Base-by-base conservation (phyloP, 2,888 invertebrate genomes). In the Acanthococcus lagerstroemiae region DNA sequence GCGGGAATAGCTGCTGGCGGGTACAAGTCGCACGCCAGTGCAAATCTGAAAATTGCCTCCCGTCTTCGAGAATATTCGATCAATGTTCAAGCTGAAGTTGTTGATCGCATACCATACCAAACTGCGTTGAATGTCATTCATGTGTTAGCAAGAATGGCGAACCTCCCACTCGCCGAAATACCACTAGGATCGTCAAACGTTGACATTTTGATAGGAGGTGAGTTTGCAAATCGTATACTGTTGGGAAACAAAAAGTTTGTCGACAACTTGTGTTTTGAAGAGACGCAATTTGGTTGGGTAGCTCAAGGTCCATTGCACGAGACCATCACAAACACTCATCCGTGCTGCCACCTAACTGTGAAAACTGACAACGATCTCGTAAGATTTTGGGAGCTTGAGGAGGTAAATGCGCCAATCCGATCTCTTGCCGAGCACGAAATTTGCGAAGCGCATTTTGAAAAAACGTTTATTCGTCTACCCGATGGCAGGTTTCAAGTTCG, bases 351-450 rank as follows among this genome's bases (percentile, higher is more conserved):
- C 4, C 17, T 46, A 1, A 58, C 44, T n/a, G 21, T 22, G 9
- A 25, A 6, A 3, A 22, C 70, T 6, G 52, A 66, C 3, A n/a
- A 52, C 12, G 9, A 21, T 3, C 5, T 66, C 3, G 37, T 6
- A 1, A 9, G 48, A 26, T 66, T 66, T 26, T 66, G 58, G 58
- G 66, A 66, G 26, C 15, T 66, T 25, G 66, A 66, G 15, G 60
- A 66, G 21, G 15, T 54, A 1, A 30, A n/a, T 17, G 6, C 54
- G 2, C 17, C 37, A 5, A 52, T 26, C 1, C 21, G 17, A 4
- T 4, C 25, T 1, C 24, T 19, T 5, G 6, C 12, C 12, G 54
- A 58, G 12, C 45, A 54, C 2, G 27, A 45, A 7, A 2, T 12
- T 21, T 55, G 52, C 3, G 58, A 66, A 44, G 4, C n/a, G 4